phyloP scores from a whole-genome alignment of 1,140 invertebrate genomes.

The Cotesia glomerata region DNA sequence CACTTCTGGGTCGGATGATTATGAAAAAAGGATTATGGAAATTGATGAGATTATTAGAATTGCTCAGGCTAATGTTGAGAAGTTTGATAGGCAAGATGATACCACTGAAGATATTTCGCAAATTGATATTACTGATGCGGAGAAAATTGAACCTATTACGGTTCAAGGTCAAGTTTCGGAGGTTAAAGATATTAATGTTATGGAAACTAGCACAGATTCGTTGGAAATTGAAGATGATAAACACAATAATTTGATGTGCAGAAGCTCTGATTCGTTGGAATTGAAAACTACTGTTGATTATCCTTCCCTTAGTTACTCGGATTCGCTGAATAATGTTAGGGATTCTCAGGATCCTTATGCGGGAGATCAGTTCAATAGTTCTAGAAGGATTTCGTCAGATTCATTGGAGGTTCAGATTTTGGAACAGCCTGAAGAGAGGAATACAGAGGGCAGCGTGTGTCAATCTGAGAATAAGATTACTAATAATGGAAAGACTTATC shows the following conservation, averaged over 20 bases:
- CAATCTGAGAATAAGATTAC: constrained; percentile 34
- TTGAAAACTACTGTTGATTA: constrained; percentile 59
- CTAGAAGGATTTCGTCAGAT: constrained; percentile 58
- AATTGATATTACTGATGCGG: constrained; percentile 52
- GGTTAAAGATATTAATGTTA: constrained; percentile 53
- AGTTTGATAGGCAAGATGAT: constrained; percentile 66
- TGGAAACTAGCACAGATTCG: constrained; percentile 70
- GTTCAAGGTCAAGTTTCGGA: constrained; percentile 47
- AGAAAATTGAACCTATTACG: constrained; percentile 36
- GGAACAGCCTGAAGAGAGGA: constrained; percentile 48
- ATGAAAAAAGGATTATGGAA: constrained; percentile 75
- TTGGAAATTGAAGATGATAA: constrained; percentile 64
- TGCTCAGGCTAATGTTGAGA: constrained; percentile 74
- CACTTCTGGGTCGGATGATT: constrained; percentile 70
- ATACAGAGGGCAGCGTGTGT: constrained; percentile 28
- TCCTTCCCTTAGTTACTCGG: constrained; percentile 57
- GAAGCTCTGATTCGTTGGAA: constrained; percentile 60
- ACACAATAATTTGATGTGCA: constrained; percentile 51
- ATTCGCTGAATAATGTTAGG: constrained; percentile 57
- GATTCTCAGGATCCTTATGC: constrained; percentile 45
- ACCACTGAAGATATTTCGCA: constrained; percentile 61
- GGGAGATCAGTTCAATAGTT: constrained; percentile 42
- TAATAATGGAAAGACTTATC: constrained; percentile 42
- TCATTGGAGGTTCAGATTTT: constrained; percentile 54
- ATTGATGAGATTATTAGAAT: constrained; percentile 78